Conservation (phyloP, 1,140 invertebrate species). For the Vanessa tameamea region DNA sequence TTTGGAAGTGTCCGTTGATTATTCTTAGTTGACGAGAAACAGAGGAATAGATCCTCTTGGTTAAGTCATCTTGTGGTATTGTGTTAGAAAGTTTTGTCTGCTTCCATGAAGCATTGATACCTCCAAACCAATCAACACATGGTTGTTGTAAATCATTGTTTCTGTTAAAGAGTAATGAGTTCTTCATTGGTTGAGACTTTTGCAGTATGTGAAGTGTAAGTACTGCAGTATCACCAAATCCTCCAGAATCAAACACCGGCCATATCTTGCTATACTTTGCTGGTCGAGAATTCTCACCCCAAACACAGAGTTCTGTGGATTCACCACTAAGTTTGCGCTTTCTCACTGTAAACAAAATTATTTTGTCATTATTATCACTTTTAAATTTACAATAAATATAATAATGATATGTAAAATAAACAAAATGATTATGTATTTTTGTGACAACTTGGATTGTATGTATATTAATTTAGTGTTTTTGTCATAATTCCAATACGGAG, state of each 20-base stretch:
- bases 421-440: too few species aligned
- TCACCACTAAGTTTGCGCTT: conserved; percentile 70
- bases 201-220: conserved; percentile 58
- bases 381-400: neutral
- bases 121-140: conserved; percentile 55
- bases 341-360: conserved; percentile 58
- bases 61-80: conserved; percentile 61
- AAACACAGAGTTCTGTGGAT: conserved; percentile 62
- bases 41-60: conserved; percentile 69
- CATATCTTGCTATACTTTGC: conserved; percentile 74
- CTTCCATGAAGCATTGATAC: conserved; percentile 62
- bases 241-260: conserved; percentile 79
- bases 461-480: too few species aligned
- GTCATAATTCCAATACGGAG: too few species aligned
- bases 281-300: conserved; percentile 58
- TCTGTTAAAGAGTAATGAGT: conserved; percentile 57
- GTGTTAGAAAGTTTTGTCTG: conserved; percentile 59
- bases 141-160: conserved; percentile 40
- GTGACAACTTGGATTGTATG: too few species aligned
- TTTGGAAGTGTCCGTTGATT: conserved; percentile 73
- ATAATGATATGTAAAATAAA: too few species aligned
- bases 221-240: conserved; percentile 64
- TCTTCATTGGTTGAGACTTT: conserved; percentile 46
- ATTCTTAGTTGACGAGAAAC: conserved; percentile 71
- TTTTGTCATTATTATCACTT: neutral